A percentile compares a stretch with the other conserved stretches of the same genome.
Evolutionary conservation across 2,888 invertebrate species (phyloP).

Genomic region (Tricholauxania praeusta): DNA sequence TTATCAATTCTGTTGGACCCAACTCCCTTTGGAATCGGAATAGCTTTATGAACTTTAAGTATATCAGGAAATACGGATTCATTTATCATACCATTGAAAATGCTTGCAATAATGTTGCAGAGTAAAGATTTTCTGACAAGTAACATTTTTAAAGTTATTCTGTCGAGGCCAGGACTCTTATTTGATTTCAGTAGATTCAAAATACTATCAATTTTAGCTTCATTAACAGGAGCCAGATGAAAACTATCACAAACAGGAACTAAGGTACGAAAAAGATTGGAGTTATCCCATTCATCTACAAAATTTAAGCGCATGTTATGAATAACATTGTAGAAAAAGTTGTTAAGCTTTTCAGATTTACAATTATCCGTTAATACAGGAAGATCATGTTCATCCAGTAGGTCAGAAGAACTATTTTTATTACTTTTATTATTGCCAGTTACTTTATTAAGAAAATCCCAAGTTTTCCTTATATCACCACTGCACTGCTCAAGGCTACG

Average conservation of each 20-base stretch:
- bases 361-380: not conserved
- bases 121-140: constrained; percentile 7
- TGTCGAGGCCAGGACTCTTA: too few species aligned
- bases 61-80: not conserved
- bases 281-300: not conserved
- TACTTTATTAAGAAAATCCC: not conserved
- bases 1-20: not conserved
- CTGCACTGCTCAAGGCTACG: not conserved
- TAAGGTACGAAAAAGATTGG: constrained; percentile 2
- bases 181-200: too few species aligned
- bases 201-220: not conserved
- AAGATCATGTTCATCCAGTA: not conserved
- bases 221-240: not conserved
- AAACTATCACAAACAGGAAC: not conserved
- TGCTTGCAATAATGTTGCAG: constrained; percentile 2
- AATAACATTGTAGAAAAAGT: not conserved
- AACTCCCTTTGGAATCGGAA: not conserved
- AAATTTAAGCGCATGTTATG: not conserved
- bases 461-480: not conserved
- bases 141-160: too few species aligned
- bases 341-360: not conserved
- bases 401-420: not conserved
- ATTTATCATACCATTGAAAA: not conserved
- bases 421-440: not conserved
- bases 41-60: not conserved